Evolutionary conservation across 2,888 invertebrate genomes (phyloP).

Genomic region (Cosmorhoe ocellata): DNA sequence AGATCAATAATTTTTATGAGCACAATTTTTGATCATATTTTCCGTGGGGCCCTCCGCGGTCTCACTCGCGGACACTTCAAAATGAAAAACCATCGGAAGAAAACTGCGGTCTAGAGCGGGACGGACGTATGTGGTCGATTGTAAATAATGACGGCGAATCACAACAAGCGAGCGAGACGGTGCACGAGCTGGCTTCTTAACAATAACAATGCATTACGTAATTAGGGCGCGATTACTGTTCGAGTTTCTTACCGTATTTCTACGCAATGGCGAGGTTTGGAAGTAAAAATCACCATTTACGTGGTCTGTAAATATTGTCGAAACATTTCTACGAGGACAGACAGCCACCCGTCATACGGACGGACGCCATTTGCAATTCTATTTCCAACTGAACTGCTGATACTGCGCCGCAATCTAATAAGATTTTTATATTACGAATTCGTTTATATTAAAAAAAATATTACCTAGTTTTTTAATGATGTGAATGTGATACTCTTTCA

Average conservation of each 20-base stretch:
- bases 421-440: neutral
- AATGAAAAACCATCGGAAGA: conserved; percentile 78
- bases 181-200: conserved; percentile 42
- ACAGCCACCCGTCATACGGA: conserved; percentile 63
- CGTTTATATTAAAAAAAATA: no score
- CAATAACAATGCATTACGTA: conserved; percentile 59
- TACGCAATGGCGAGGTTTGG: conserved; percentile 12
- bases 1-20: conserved; percentile 81
- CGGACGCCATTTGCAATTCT: conserved; percentile 70
- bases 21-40: conserved; percentile 77
- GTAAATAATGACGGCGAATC: conserved; percentile 78
- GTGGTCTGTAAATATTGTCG: conserved; percentile 37
- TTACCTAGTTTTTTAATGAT: no score
- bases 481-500: no score
- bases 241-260: conserved; percentile 17
- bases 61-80: conserved; percentile 72
- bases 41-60: conserved; percentile 65
- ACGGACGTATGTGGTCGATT: conserved; percentile 67
- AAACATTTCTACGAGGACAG: conserved; percentile 53
- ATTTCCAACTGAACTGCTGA: conserved; percentile 5
- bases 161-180: conserved; percentile 75
- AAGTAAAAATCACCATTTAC: conserved; percentile 26
- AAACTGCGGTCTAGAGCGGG: conserved; percentile 70
- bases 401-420: neutral
- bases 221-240: conserved; percentile 29